A percentile compares a stretch with the other conserved stretches of the same genome.
Conservation (phyloP, 2,797 vertebrate genomes). For the Peromyscus melanophrys region DNA sequence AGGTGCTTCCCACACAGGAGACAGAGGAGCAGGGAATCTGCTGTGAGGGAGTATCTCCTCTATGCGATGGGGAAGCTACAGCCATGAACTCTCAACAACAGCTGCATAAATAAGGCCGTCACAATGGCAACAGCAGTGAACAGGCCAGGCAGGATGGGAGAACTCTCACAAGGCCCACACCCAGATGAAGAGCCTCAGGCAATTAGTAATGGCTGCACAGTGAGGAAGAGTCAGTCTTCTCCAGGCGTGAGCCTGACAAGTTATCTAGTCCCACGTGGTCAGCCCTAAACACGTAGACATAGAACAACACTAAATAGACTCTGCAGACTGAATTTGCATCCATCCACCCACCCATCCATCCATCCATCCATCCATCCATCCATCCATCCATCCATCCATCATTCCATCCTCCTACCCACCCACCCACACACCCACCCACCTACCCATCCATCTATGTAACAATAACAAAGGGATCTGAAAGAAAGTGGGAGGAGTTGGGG, state of each 20-base stretch:
- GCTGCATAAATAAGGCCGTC: background rate
- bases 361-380: background rate
- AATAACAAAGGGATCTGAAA: background rate
- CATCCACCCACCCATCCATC: background rate
- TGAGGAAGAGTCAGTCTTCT: background rate
- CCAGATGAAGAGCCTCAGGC: background rate
- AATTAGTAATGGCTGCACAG: background rate
- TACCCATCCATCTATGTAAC: background rate
- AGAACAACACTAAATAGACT: background rate
- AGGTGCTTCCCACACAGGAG: background rate
- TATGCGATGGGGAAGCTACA: background rate
- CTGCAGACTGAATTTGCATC: background rate
- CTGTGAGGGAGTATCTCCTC: background rate
- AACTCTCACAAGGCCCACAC: background rate
- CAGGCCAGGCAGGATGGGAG: background rate
- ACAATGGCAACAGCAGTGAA: background rate
- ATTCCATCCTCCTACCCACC: background rate
- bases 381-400: background rate
- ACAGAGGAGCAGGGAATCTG: background rate
- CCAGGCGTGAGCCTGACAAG: background rate
- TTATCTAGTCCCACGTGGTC: too few species aligned
- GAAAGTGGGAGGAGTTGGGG: background rate
- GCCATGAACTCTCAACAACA: background rate
- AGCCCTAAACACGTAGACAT: background rate
- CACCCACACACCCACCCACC: too few species aligned